These are phyloP conservation scores for Pangasianodon hypophthalmus DNA, from an alignment of 2,113 vertebrate species.

Conservation along the genomic window DNA sequence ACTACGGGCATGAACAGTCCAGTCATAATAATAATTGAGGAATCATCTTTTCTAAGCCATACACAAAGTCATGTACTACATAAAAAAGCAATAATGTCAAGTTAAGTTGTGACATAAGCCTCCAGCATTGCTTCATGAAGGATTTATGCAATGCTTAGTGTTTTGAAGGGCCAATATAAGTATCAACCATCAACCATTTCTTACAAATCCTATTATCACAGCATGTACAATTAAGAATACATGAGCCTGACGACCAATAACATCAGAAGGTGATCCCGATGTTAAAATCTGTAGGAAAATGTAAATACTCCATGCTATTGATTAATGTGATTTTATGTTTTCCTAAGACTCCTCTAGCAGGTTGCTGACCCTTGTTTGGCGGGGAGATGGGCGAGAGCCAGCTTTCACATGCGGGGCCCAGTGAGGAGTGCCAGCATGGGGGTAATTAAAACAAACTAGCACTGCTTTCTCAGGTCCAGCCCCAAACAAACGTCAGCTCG, in stretches of 20 bases:
- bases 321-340: background rate
- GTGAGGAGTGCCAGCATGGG: constrained; percentile 52
- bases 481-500: constrained; percentile 53
- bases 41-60: background rate
- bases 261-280: background rate
- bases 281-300: background rate
- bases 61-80: background rate
- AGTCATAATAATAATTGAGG: background rate
- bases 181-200: background rate
- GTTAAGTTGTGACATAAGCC: background rate
- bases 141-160: background rate
- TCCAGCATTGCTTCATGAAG: background rate
- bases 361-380: constrained; percentile 26
- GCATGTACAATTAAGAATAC: background rate
- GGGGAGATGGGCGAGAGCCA: constrained; percentile 43
- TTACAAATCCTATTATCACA: background rate
- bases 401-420: constrained; percentile 53
- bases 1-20: too few species aligned
- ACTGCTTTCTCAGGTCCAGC: constrained; percentile 46
- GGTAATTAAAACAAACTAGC: constrained; percentile 66
- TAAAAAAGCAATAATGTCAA: background rate
- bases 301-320: background rate
- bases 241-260: background rate
- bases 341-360: background rate
- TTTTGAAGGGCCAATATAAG: background rate